phyloP scores from a whole-genome alignment of 2,888 invertebrate genomes.

The Philereme vetulata region DNA sequence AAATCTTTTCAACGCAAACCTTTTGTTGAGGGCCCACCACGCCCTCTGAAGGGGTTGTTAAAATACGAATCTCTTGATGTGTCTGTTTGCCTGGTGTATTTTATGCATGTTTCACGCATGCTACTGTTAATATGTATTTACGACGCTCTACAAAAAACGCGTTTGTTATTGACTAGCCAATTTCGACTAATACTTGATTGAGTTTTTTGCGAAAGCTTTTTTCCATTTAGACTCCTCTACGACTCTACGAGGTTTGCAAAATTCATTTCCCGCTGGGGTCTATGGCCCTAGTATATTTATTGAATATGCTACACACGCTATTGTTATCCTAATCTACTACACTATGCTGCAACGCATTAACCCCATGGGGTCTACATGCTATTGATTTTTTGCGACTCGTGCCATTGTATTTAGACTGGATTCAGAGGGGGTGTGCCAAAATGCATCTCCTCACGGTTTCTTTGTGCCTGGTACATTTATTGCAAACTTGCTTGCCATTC shows the following conservation, averaged over 20 bases:
- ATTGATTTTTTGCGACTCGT: no score
- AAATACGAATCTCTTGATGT: no score
- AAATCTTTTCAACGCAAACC: not conserved
- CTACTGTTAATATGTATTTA: not conserved
- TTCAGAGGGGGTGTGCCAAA: not conserved
- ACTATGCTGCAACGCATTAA: not conserved
- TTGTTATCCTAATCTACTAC: not conserved
- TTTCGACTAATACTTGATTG: no score
- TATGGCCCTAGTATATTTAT: no score
- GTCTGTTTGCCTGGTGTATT: constrained; percentile 61
- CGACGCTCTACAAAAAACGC: not conserved
- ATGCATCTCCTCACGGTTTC: constrained; percentile 1
- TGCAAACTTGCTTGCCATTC: not conserved
- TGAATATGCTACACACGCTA: not conserved
- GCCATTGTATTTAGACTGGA: no score
- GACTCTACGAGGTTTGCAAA: no score
- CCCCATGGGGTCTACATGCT: not conserved
- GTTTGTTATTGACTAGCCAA: no score
- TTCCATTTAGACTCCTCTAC: no score
- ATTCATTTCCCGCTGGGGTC: no score
- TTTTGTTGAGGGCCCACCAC: constrained; percentile 7
- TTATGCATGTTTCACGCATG: constrained; percentile 56
- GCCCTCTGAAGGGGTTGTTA: constrained; percentile 40
- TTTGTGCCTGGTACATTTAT: constrained; percentile 4
- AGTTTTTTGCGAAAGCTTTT: no score